Conservation (phyloP, 2,888 invertebrate genomes). For the Rhorus exstirpatorius region DNA sequence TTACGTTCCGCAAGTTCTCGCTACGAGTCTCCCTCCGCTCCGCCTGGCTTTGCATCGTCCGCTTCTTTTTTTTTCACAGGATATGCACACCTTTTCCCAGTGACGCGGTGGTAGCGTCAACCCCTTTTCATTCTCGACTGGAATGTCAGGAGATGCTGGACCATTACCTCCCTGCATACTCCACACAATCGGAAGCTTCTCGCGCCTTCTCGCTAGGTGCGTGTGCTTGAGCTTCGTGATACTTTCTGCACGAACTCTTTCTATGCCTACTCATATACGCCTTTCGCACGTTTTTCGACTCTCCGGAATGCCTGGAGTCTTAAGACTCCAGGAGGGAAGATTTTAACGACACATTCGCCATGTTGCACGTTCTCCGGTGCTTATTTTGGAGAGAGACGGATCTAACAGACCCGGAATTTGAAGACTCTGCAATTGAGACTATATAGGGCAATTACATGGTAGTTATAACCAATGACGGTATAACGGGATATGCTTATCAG, state of each 20-base stretch:
- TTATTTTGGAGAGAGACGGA: conserved; percentile 12
- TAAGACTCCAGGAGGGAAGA: background rate
- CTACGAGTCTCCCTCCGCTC: conserved; percentile 21
- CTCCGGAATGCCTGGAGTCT: conserved; percentile 38
- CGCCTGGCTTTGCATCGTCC: conserved; percentile 42
- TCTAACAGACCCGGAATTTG: background rate
- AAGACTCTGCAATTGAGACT: background rate
- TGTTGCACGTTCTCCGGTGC: conserved; percentile 29
- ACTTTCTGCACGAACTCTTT: background rate
- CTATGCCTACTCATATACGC: conserved; percentile 3
- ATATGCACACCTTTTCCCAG: conserved; percentile 31
- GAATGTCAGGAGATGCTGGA: background rate
- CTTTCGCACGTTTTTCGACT: conserved; percentile 25
- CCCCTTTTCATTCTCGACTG: background rate
- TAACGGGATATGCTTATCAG: background rate
- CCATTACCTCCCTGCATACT: background rate
- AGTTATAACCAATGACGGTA: no score
- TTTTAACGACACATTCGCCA: conserved; percentile 33
- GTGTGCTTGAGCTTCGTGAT: conserved; percentile 13
- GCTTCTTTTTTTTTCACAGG: conserved; percentile 25
- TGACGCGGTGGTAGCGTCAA: background rate
- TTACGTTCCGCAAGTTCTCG: conserved; percentile 34
- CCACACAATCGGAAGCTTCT: background rate
- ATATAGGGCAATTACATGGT: background rate
- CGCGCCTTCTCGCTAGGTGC: background rate